These are phyloP conservation scores for Strigamia transsilvanica DNA, from an alignment of 2,888 invertebrate species.

Conservation along the genomic window DNA sequence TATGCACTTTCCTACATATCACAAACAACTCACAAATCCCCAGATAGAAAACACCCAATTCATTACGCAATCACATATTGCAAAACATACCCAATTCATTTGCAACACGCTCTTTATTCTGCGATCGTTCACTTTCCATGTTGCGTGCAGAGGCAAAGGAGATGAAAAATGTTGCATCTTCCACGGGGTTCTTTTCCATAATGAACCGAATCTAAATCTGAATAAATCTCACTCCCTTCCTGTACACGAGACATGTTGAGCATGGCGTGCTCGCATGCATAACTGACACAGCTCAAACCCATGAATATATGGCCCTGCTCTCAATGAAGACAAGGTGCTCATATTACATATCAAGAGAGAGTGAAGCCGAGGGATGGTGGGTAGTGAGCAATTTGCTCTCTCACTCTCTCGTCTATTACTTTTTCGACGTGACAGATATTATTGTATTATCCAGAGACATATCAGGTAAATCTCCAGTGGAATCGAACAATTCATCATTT, in stretches of 20 bases:
- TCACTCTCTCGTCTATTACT: constrained; percentile 45
- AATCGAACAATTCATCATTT: constrained; percentile 42
- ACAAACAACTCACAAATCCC: background rate
- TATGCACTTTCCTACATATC: background rate
- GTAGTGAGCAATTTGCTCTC: constrained; percentile 43
- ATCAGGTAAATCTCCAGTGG: constrained; percentile 39
- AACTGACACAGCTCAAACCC: constrained; percentile 45
- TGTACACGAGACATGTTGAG: constrained; percentile 38
- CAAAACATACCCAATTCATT: constrained; percentile 26
- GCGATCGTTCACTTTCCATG: background rate
- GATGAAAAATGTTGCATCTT: constrained; percentile 47
- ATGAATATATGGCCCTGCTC: constrained; percentile 45
- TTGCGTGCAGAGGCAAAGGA: constrained; percentile 27
- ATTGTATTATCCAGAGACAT: constrained; percentile 43
- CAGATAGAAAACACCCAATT: constrained; percentile 21
- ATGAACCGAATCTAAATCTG: constrained; percentile 48
- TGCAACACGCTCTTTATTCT: constrained; percentile 5
- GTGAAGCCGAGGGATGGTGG: background rate
- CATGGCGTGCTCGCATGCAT: constrained; percentile 49
- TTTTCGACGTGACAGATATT: constrained; percentile 26
- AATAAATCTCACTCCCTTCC: constrained; percentile 49
- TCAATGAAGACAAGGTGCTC: constrained; percentile 49
- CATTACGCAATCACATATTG: constrained; percentile 26
- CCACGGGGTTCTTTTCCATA: constrained; percentile 43
- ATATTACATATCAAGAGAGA: constrained; percentile 44